These are phyloP conservation scores for Dipodomys stephensi DNA, from an alignment of 2,113 vertebrate species.

Conservation along the genomic window DNA sequence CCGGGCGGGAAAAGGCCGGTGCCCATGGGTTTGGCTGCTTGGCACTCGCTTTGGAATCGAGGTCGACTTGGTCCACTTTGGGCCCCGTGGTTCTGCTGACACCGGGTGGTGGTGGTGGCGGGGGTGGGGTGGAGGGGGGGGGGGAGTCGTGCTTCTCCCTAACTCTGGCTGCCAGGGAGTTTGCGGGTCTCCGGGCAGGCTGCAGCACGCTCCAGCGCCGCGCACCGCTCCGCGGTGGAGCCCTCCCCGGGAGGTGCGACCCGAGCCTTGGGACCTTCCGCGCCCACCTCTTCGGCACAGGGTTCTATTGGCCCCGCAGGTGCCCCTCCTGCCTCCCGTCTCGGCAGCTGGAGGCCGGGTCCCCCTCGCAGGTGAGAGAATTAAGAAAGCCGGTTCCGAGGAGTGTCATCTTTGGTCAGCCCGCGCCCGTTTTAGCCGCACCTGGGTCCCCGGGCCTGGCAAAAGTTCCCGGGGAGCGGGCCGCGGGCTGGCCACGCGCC, in stretches of 20 bases:
- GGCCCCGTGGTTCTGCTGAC: background rate
- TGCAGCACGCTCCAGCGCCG: background rate
- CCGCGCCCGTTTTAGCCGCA: background rate
- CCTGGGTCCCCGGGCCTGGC: conserved; percentile 24
- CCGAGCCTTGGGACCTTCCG: background rate
- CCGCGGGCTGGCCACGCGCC: background rate
- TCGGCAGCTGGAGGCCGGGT: conserved; percentile 1
- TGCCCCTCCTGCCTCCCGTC: background rate
- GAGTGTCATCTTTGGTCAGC: background rate
- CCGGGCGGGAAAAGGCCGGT: background rate
- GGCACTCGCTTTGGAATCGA: background rate
- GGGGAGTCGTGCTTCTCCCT: background rate
- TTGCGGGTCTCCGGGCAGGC: conserved; percentile 27
- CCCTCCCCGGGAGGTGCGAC: conserved; percentile 22
- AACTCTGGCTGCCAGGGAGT: conserved; percentile 67
- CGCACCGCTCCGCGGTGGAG: background rate
- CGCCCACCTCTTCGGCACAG: background rate
- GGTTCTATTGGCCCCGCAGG: background rate
- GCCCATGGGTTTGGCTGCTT: background rate
- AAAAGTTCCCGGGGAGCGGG: conserved; percentile 69
- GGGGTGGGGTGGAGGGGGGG: no score
- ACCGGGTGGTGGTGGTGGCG: no score
- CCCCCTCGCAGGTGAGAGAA: background rate
- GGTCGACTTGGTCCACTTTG: background rate
- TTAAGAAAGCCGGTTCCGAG: background rate